phyloP scores from a whole-genome alignment of 2,888 invertebrate genomes.

The Agrochola lychnidis region DNA sequence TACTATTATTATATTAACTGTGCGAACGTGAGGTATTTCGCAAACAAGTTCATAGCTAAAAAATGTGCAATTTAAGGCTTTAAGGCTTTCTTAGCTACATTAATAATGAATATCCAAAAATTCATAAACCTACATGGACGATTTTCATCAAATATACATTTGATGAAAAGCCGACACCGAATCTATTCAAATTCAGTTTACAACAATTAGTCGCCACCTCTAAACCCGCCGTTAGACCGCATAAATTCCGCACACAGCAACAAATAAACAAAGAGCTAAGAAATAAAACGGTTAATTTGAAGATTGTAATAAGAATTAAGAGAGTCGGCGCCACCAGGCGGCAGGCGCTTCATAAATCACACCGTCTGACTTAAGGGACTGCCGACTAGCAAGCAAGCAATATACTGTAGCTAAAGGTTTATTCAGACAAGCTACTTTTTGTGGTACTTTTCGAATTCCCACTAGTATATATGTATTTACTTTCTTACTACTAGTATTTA shows the following conservation, averaged over 20 bases:
- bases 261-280: constrained; percentile 63
- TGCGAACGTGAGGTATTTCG: background rate
- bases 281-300: constrained; percentile 74
- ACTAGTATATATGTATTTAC: background rate
- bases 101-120: background rate
- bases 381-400: constrained; percentile 52
- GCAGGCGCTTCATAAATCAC: constrained; percentile 77
- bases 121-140: background rate
- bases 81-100: background rate
- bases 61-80: background rate
- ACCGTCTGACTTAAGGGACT: constrained; percentile 66
- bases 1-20: constrained; percentile 11
- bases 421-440: constrained; percentile 24
- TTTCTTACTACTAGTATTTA: background rate
- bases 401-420: constrained; percentile 51
- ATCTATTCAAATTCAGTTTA: constrained; percentile 6
- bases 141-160: background rate
- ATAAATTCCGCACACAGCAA: constrained; percentile 62
- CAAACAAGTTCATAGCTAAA: constrained; percentile 2
- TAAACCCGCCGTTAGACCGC: constrained; percentile 40
- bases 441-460: background rate
- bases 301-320: constrained; percentile 73
- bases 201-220: constrained; percentile 44
- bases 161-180: background rate
- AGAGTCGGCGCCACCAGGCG: constrained; percentile 75